phyloP scores from a whole-genome alignment of 2,113 vertebrate species.

The Vimba vimba region DNA sequence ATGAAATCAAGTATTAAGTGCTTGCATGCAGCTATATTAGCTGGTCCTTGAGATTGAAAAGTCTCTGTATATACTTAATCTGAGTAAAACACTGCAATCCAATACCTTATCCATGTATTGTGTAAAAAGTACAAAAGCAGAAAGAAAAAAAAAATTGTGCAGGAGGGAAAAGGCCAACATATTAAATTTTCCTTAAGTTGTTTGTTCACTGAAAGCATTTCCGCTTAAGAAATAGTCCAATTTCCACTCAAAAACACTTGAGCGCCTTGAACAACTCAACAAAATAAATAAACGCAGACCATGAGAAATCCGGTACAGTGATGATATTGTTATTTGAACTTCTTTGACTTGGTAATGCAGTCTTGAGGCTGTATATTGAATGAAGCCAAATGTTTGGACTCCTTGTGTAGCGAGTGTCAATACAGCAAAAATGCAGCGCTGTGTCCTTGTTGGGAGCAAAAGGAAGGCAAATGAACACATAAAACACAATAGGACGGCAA shows the following conservation, averaged over 20 bases:
- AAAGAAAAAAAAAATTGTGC: not conserved
- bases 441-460: constrained; percentile 40
- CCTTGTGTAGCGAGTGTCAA: constrained; percentile 28
- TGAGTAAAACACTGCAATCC: not conserved
- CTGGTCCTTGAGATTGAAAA: constrained; percentile 7
- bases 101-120: not conserved
- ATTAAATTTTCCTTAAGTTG: constrained; percentile 11
- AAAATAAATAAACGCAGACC: constrained; percentile 28
- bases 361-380: constrained; percentile 21
- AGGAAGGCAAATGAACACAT: constrained; percentile 40
- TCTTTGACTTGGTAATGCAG: constrained; percentile 33
- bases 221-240: not conserved
- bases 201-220: constrained; percentile 5
- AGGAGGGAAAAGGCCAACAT: not conserved
- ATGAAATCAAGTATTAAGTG: constrained; percentile 18
- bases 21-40: not conserved
- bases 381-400: constrained; percentile 47
- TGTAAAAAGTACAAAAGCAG: not conserved
- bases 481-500: constrained; percentile 44
- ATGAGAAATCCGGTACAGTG: not conserved
- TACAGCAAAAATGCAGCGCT: constrained; percentile 35
- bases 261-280: not conserved
- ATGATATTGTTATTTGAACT: constrained; percentile 36
- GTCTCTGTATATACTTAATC: not conserved
- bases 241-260: not conserved